Percentiles rank a stretch among this genome's conserved stretches.
These are phyloP conservation scores for Zygogramma bicolorata DNA, from an alignment of 2,888 invertebrate genomes.

Conservation along the genomic window DNA sequence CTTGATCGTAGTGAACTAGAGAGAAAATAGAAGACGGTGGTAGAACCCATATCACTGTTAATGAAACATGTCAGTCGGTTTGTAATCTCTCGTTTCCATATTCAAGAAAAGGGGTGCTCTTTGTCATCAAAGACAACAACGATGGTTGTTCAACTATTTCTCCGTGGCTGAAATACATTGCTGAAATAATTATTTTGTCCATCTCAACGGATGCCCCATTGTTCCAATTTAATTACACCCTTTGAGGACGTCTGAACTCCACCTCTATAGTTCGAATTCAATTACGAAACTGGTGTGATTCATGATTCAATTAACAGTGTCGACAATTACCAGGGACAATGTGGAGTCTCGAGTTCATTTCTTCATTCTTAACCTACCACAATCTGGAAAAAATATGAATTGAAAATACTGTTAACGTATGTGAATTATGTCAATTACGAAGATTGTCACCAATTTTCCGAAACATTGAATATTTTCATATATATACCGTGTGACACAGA, in stretches of 20 bases:
- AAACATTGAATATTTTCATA: no score
- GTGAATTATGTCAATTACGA: no score
- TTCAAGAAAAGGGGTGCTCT: no score
- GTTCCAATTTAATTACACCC: neutral
- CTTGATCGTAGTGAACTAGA: no score
- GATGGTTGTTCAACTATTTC: neutral
- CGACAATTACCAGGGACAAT: neutral
- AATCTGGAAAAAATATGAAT: no score
- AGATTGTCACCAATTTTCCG: no score
- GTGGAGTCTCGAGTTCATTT: neutral
- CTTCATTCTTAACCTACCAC: neutral
- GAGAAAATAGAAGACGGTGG: no score
- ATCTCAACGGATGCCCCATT: neutral
- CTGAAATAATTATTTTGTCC: neutral
- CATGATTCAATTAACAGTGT: neutral
- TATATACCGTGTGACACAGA: no score
- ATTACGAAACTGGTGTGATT: neutral
- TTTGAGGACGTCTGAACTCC: neutral
- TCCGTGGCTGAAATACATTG: neutral
- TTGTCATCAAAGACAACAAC: neutral
- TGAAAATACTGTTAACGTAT: no score
- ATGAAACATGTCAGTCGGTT: no score
- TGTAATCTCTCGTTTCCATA: no score
- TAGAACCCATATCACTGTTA: no score
- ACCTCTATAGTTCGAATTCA: neutral